These are phyloP conservation scores for Zaprionus bogoriensis DNA, from an alignment of 2,888 invertebrate species.

Conservation along the genomic window DNA sequence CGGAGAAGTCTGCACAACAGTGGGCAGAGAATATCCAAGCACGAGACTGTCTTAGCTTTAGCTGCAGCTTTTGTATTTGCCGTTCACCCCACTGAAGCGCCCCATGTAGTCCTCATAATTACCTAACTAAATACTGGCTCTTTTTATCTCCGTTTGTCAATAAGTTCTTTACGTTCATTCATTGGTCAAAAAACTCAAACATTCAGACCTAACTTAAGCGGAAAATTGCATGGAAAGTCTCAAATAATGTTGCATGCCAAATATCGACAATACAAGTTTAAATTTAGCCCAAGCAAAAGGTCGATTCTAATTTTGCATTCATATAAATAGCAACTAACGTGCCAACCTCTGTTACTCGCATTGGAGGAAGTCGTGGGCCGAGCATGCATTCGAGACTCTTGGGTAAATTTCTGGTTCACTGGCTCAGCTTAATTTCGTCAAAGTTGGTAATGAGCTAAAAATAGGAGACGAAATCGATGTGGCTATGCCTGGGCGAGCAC, in stretches of 20 bases:
- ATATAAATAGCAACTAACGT: conserved; percentile 36
- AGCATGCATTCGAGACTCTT: background rate
- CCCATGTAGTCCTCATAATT: too few relatives aligned
- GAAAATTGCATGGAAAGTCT: background rate
- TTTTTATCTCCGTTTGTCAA: too few relatives aligned
- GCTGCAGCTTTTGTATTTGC: too few relatives aligned
- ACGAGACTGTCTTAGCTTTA: conserved; percentile 14
- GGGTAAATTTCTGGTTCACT: conserved; percentile 45
- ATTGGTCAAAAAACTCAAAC: too few relatives aligned
- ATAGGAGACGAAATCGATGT: conserved; percentile 44
- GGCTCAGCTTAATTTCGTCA: conserved; percentile 45
- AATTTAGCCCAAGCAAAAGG: conserved; percentile 1
- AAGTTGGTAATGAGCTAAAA: conserved; percentile 51
- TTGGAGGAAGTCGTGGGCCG: background rate
- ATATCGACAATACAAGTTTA: background rate
- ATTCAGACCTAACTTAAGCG: background rate
- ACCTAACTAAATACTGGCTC: too few relatives aligned
- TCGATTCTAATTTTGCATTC: conserved; percentile 26
- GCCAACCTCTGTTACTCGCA: too few relatives aligned
- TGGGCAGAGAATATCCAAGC: background rate
- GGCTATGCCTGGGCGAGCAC: conserved; percentile 15
- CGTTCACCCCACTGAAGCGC: too few relatives aligned
- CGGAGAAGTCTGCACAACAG: background rate
- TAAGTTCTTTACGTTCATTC: too few relatives aligned
- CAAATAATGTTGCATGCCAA: background rate